phyloP scores from a whole-genome alignment of 2,113 vertebrate species.

The Chelonoidis abingdonii region DNA sequence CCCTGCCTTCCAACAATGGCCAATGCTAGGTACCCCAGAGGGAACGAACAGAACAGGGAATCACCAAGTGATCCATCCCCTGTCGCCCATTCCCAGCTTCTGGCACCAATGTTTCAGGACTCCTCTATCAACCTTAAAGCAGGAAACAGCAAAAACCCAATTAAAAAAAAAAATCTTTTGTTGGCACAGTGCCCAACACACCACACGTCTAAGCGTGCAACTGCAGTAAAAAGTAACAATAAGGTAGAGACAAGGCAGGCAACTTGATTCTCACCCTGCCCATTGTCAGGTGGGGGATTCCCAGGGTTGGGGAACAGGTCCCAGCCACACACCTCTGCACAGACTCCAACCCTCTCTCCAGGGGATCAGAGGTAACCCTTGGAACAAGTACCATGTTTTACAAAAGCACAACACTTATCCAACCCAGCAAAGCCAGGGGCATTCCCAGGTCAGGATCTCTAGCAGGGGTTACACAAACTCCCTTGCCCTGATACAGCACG shows the following conservation, averaged over 20 bases:
- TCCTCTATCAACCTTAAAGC: not conserved
- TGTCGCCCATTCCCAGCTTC: no score
- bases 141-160: no score
- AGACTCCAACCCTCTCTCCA: not conserved
- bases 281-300: not conserved
- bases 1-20: no score
- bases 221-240: not conserved
- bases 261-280: not conserved
- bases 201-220: fast-evolving
- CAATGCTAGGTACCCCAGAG: no score
- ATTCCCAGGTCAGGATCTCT: not conserved
- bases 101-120: not conserved
- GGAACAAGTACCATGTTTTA: not conserved
- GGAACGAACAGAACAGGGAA: not conserved
- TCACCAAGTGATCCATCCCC: no score
- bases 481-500: not conserved
- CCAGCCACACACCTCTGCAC: not conserved
- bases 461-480: not conserved
- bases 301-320: not conserved
- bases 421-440: not conserved
- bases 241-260: not conserved
- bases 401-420: not conserved
- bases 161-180: not conserved
- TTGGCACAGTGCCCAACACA: not conserved
- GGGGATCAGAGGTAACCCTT: not conserved